phyloP scores from a whole-genome alignment of 2,797 vertebrate species.

The Cyprinella venusta region DNA sequence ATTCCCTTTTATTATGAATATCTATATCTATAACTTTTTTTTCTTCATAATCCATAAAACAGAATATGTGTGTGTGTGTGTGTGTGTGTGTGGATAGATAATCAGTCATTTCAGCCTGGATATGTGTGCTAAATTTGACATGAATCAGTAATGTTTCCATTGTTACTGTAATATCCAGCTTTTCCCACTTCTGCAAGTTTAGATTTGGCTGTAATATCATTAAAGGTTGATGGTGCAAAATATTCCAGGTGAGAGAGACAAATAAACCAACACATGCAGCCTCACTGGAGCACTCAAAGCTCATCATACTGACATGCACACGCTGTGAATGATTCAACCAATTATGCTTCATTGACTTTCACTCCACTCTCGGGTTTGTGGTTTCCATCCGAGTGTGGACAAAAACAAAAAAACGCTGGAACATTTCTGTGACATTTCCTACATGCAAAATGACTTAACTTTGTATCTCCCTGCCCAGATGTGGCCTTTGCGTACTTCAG shows the following conservation, averaged over 20 bases:
- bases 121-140: background rate
- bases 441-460: background rate
- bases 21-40: too few relatives aligned
- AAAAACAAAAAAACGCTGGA: conserved; percentile 5
- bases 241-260: conserved; percentile 18
- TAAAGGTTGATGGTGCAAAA: conserved; percentile 34
- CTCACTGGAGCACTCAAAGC: conserved; percentile 22
- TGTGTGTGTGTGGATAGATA: background rate
- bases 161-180: background rate
- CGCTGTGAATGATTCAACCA: conserved; percentile 30
- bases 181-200: background rate
- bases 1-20: too few relatives aligned
- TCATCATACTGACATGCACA: conserved; percentile 5
- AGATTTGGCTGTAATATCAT: conserved; percentile 12
- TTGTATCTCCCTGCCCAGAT: conserved; percentile 60
- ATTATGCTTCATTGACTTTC: conserved; percentile 23
- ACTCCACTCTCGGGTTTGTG: conserved; percentile 37
- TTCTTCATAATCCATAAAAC: too few relatives aligned
- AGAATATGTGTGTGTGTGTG: too few relatives aligned
- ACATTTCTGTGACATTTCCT: conserved; percentile 27
- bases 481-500: conserved; percentile 71
- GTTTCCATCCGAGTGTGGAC: conserved; percentile 23
- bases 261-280: conserved; percentile 30
- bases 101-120: background rate
- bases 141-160: background rate